Evolutionary conservation across 2,113 vertebrate species (phyloP), one percentile per base, ranked within the genome.

Genomic region (Phalacrocorax carbo): DNA sequence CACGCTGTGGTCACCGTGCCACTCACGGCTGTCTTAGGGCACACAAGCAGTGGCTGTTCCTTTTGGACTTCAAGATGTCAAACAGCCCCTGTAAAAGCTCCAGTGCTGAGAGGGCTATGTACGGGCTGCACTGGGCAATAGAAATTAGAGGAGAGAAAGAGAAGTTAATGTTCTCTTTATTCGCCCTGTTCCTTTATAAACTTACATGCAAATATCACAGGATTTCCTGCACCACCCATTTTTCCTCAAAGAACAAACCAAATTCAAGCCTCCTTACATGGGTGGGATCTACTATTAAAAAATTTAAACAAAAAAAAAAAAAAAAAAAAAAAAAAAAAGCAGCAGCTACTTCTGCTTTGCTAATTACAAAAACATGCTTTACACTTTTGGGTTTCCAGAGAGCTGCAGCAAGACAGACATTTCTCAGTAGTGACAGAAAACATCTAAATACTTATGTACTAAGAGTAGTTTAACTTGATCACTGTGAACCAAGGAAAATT

Each of bases 11-110:
- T 71, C 79, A 86, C 29, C 46, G 15, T 1, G 12, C n/a, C n/a
- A 25, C 77, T 21, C n/a, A 5, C 38, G 46, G 1, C 16, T 7
- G 42, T 62, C 40, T 30, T 30, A 58, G 0, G 0, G 25, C 58
- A 72, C 51, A 49, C 19, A 21, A 16, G 54, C 9, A 69, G 32
- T 2, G 2, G 40, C 27, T 18, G 23, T 34, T 54, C 52, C 57
- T 71, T 49, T 40, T 18, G 5, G 36, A n/a, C 70, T 76, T 44
- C 2, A 14, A 57, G 46, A 26, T 19, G 6, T 84, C 73, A 38
- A 70, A 78, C 29, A 88, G 52, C 46, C 22, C 30, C 30, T 40
- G 8, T 29, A 27, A 61, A 69, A 55, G 10, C 42, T 57, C 11
- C 27, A 4, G 40, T 16, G 44, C 71, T 52, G 51, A 58, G 25